phyloP scores from a whole-genome alignment of 1,140 invertebrate species.

The Ooceraea biroi region DNA sequence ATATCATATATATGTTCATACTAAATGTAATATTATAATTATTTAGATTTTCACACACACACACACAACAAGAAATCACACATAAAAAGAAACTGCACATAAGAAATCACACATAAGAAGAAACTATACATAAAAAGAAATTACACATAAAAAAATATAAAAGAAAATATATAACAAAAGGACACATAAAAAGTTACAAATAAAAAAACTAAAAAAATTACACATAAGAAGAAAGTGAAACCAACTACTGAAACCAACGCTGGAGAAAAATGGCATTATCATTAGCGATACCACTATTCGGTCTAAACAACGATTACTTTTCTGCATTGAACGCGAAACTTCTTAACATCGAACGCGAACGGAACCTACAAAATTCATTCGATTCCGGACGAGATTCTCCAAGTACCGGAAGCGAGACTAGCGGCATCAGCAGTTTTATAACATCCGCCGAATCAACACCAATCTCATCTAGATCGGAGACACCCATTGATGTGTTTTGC shows the following conservation, averaged over 20 bases:
- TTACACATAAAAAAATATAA: neutral
- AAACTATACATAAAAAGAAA: neutral
- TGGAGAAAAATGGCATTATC: slow-evolving; percentile 71
- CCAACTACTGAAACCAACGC: too few relatives aligned
- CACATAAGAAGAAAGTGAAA: too few relatives aligned
- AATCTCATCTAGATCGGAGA: slow-evolving; percentile 61
- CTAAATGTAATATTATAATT: too few relatives aligned
- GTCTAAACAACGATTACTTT: slow-evolving; percentile 69
- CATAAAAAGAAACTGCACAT: neutral
- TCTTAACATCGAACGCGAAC: slow-evolving; percentile 57
- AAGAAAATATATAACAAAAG: too few relatives aligned
- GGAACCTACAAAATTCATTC: slow-evolving; percentile 40
- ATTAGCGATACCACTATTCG: slow-evolving; percentile 73
- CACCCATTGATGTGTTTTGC: slow-evolving; percentile 15
- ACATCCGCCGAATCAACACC: slow-evolving; percentile 65
- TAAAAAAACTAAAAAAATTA: too few relatives aligned
- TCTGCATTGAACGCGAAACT: slow-evolving; percentile 46
- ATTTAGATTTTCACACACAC: too few relatives aligned
- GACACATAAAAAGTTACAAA: too few relatives aligned
- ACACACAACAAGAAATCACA: neutral
- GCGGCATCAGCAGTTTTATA: slow-evolving; percentile 70
- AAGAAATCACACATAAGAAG: neutral
- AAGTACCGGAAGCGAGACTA: slow-evolving; percentile 70
- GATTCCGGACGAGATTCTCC: slow-evolving; percentile 68
- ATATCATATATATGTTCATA: too few relatives aligned